Evolutionary conservation across 2,797 vertebrate species (phyloP).

Genomic region (Tauraco hartlaubi): DNA sequence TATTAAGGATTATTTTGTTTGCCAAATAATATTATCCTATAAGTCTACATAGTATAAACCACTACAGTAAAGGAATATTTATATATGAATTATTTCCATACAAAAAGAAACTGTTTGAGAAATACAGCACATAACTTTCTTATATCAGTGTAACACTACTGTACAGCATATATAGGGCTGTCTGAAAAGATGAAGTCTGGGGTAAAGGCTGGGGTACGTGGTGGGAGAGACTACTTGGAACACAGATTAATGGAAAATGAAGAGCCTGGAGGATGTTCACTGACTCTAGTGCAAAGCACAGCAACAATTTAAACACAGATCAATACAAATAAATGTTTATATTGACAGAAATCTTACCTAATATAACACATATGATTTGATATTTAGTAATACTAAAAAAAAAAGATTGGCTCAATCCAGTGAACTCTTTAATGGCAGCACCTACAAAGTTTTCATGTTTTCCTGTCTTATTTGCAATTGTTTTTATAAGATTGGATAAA

Average conservation of each 20-base stretch:
- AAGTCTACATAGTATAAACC: not conserved
- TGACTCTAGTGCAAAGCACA: not conserved
- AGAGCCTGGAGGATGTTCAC: not conserved
- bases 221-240: not conserved
- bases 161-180: not conserved
- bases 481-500: not conserved
- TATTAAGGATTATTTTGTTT: not conserved
- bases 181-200: not conserved
- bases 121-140: not conserved
- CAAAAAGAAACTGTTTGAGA: not conserved
- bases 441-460: not conserved
- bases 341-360: slow-evolving; percentile 28
- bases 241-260: not conserved
- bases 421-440: not conserved
- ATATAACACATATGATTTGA: not conserved
- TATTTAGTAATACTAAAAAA: not conserved
- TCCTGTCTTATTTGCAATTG: not conserved
- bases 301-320: slow-evolving; percentile 6
- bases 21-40: not conserved
- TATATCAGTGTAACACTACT: not conserved
- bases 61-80: not conserved
- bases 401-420: not conserved
- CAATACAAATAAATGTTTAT: slow-evolving; percentile 24
- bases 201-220: not conserved
- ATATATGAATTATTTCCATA: slow-evolving; percentile 1